Conservation (phyloP, 2,113 vertebrate genomes). For the Calidris pugnax region DNA sequence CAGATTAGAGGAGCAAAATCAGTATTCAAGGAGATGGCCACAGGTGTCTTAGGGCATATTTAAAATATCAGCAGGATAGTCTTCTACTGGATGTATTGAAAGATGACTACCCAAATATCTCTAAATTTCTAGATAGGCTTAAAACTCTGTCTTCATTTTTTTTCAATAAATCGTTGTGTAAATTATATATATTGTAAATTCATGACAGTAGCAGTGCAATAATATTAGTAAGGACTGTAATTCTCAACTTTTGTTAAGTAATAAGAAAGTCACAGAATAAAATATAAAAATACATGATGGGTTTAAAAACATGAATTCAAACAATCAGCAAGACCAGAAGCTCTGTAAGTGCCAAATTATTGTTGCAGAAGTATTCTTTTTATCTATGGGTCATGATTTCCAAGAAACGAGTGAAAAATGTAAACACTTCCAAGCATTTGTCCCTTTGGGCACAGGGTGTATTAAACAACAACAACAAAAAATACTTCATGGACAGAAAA, state of each 20-base stretch:
- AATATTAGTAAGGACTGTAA: not conserved
- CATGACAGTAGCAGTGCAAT: not conserved
- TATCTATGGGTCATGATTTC: conserved; percentile 53
- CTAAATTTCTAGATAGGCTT: not conserved
- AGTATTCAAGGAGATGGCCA: not conserved
- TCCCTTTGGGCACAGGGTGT: conserved; percentile 12
- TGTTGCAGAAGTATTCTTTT: conserved; percentile 38
- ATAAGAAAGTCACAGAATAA: not conserved
- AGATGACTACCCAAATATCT: not conserved
- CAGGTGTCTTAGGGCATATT: not conserved
- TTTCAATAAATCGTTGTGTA: not conserved
- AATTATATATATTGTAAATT: not conserved
- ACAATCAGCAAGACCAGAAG: conserved; percentile 31
- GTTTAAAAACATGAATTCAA: not conserved
- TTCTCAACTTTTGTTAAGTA: not conserved
- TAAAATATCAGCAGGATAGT: not conserved
- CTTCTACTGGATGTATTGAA: not conserved
- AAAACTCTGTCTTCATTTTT: not conserved
- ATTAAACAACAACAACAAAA: conserved; percentile 27
- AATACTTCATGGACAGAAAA: not conserved
- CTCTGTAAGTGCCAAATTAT: conserved; percentile 26
- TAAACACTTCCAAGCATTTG: conserved; percentile 60
- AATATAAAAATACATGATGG: not conserved
- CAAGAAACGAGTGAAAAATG: conserved; percentile 58
- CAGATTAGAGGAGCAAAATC: not conserved